A percentile compares a stretch with the other conserved stretches of the same genome.
Evolutionary conservation across 2,888 invertebrate genomes (phyloP).

Genomic region (Hydrotaea diabolus): DNA sequence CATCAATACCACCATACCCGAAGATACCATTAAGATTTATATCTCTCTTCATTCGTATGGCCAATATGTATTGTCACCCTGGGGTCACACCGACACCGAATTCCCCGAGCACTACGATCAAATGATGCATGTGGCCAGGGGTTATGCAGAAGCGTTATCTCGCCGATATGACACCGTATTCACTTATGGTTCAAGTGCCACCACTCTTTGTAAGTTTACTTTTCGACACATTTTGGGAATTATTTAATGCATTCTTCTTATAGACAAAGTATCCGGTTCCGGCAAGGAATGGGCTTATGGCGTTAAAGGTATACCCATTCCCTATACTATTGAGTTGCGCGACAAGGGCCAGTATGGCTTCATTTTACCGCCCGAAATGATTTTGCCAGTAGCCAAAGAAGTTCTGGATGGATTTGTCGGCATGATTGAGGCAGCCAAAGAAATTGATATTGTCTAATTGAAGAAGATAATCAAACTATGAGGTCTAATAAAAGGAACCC

Average conservation of each 20-base stretch:
- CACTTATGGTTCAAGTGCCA: slow-evolving; percentile 83
- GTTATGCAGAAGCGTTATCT: slow-evolving; percentile 82
- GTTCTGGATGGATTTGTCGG: slow-evolving; percentile 82
- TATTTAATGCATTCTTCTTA: not conserved
- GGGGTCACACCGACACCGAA: slow-evolving; percentile 81
- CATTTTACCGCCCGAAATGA: slow-evolving; percentile 84
- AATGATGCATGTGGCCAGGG: slow-evolving; percentile 82
- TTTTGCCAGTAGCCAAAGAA: slow-evolving; percentile 84
- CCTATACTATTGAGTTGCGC: slow-evolving; percentile 84
- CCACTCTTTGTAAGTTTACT: slow-evolving; percentile 80
- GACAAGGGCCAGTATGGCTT: slow-evolving; percentile 87
- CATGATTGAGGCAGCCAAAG: slow-evolving; percentile 81
- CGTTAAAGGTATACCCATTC: slow-evolving; percentile 81
- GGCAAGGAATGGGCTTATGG: slow-evolving; percentile 83
- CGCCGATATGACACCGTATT: slow-evolving; percentile 82
- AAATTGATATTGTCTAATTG: slow-evolving; percentile 73
- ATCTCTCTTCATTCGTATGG: slow-evolving; percentile 86
- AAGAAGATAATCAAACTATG: too few species aligned
- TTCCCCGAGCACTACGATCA: slow-evolving; percentile 81
- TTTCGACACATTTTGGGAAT: too few species aligned
- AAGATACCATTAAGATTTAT: slow-evolving; percentile 81
- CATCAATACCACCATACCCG: slow-evolving; percentile 79
- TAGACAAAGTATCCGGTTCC: slow-evolving; percentile 81
- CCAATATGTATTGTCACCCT: slow-evolving; percentile 84
- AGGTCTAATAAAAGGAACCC: too few species aligned